Percentiles rank a stretch among this genome's conserved stretches.
phyloP scores from a whole-genome alignment of 2,888 invertebrate species.

The Protodeltote pygarga region DNA sequence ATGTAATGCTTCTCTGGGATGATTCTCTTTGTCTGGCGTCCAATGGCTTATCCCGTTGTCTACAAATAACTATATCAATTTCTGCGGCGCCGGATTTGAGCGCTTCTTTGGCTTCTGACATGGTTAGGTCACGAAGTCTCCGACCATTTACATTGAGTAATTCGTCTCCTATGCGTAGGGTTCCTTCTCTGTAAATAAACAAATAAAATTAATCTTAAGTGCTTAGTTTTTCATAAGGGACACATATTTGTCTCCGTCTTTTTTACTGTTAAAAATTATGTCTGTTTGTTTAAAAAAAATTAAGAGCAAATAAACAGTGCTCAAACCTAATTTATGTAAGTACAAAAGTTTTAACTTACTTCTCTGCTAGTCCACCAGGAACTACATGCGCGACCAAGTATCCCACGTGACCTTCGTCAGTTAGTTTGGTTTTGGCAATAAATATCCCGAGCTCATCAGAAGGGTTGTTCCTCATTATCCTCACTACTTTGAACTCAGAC shows the following conservation, averaged over 20 bases:
- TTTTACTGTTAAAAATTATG: too few species aligned
- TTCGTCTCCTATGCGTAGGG: slow-evolving; percentile 90
- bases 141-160: slow-evolving; percentile 91
- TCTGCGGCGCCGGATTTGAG: slow-evolving; percentile 88
- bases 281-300: too few species aligned
- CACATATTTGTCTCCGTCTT: slow-evolving; percentile 1
- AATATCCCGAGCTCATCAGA: slow-evolving; percentile 90
- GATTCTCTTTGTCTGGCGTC: slow-evolving; percentile 61
- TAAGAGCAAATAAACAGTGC: slow-evolving; percentile 11
- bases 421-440: slow-evolving; percentile 89
- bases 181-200: slow-evolving; percentile 86
- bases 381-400: slow-evolving; percentile 91
- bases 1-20: slow-evolving; percentile 59
- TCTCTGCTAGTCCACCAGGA: slow-evolving; percentile 90
- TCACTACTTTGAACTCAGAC: slow-evolving; percentile 83
- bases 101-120: slow-evolving; percentile 89
- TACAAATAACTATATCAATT: slow-evolving; percentile 89
- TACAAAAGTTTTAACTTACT: slow-evolving; percentile 72
- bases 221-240: too few species aligned
- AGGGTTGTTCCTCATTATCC: slow-evolving; percentile 85
- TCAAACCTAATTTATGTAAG: too few species aligned
- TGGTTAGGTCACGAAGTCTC: slow-evolving; percentile 88
- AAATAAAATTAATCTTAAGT: too few species aligned
- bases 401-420: slow-evolving; percentile 87
- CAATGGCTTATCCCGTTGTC: slow-evolving; percentile 73